Conservation (phyloP, 2,797 vertebrate genomes). For the Manis pentadactyla region DNA sequence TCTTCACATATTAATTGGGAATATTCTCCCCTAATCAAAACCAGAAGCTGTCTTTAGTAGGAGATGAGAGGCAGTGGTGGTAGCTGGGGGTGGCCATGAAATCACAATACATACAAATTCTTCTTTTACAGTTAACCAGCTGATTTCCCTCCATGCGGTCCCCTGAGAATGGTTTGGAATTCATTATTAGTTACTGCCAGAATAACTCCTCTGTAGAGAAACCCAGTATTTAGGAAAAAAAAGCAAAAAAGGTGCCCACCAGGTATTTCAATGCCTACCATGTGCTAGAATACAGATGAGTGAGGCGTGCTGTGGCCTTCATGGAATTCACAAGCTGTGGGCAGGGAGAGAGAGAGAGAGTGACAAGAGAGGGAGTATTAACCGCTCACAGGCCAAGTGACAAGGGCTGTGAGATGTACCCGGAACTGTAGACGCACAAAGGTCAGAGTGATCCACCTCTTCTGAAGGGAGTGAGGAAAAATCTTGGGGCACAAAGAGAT, state of each 20-base stretch:
- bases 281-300: not conserved
- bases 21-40: constrained; percentile 1
- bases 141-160: not conserved
- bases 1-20: constrained; percentile 52
- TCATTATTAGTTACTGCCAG: not conserved
- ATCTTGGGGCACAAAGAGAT: not conserved
- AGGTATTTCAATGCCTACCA: not conserved
- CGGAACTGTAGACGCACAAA: not conserved
- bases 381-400: not conserved
- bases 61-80: constrained; percentile 50
- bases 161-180: constrained; percentile 13
- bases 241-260: not conserved
- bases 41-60: constrained; percentile 20
- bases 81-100: not conserved
- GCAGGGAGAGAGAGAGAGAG: not conserved
- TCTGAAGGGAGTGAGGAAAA: not conserved
- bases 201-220: not conserved
- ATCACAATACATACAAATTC: not conserved
- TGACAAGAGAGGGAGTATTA: not conserved
- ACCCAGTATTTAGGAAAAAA: not conserved
- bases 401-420: not conserved
- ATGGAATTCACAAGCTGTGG: not conserved
- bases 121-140: constrained; percentile 8
- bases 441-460: not conserved
- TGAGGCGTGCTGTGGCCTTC: not conserved